Evolutionary conservation across 2,888 invertebrate species (phyloP).

Genomic region (Rhopalosiphum nymphaeae): DNA sequence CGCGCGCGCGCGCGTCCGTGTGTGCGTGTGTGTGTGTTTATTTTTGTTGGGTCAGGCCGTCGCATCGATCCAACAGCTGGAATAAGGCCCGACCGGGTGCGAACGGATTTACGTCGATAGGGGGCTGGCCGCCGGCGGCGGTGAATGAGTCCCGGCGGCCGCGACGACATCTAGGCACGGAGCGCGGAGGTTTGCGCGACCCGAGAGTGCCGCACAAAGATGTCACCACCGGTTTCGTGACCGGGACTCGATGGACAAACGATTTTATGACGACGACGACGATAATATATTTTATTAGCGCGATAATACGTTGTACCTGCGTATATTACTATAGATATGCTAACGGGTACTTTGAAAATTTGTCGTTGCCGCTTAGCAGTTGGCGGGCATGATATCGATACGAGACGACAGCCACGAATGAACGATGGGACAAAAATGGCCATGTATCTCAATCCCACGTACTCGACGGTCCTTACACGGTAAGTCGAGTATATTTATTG

Average conservation of each 20-base stretch:
- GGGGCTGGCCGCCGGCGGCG: not conserved
- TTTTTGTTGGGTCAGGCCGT: slow-evolving; percentile 49
- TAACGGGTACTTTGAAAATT: not conserved
- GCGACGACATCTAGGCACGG: slow-evolving; percentile 46
- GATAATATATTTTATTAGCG: not conserved
- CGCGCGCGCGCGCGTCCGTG: not conserved
- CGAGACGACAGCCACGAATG: not conserved
- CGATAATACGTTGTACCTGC: no score
- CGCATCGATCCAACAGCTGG: slow-evolving; percentile 48
- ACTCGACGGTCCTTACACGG: not conserved
- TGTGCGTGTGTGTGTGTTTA: not conserved
- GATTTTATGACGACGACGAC: not conserved
- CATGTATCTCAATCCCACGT: not conserved
- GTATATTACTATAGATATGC: no score
- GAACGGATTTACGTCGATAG: slow-evolving; percentile 34
- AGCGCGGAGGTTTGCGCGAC: not conserved
- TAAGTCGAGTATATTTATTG: not conserved
- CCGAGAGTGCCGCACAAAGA: not conserved
- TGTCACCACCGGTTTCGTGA: slow-evolving; percentile 16
- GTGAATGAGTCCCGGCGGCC: not conserved
- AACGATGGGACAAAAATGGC: not conserved
- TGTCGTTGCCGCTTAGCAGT: not conserved
- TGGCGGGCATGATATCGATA: not conserved
- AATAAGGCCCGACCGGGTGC: not conserved
- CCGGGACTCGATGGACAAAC: not conserved